phyloP scores from a whole-genome alignment of 1,140 invertebrate species.

The Paraescarpia echinospica region DNA sequence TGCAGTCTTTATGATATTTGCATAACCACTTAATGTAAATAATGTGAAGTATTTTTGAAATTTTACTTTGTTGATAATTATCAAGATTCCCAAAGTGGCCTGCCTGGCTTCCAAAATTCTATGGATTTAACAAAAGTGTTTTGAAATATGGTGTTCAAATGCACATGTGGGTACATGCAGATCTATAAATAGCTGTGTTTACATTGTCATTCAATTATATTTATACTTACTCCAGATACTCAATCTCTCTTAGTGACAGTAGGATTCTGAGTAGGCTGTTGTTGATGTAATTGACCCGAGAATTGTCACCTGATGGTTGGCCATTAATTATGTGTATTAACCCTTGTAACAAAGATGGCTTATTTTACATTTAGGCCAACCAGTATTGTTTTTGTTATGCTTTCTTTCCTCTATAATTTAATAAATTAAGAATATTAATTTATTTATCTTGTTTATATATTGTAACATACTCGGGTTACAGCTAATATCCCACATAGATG shows the following conservation, averaged over 20 bases:
- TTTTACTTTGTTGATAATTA: neutral
- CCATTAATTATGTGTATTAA: neutral
- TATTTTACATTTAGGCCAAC: neutral
- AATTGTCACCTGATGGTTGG: neutral
- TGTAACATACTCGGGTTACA: too few species aligned
- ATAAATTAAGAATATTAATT: too few species aligned
- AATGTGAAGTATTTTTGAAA: neutral
- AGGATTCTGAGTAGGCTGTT: neutral
- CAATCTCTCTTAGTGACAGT: neutral
- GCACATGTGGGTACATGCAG: neutral
- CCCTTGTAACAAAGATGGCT: neutral
- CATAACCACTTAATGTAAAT: neutral
- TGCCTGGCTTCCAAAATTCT: neutral
- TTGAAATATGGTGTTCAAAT: neutral
- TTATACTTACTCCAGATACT: neutral
- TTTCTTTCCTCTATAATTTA: neutral
- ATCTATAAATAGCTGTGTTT: neutral
- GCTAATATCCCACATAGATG: too few species aligned
- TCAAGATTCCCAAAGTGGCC: neutral
- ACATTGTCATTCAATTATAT: neutral
- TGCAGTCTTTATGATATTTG: neutral
- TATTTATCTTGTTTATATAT: too few species aligned
- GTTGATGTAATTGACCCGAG: neutral
- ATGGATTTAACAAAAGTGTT: neutral
- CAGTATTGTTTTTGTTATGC: neutral